Evolutionary conservation across 1,140 invertebrate species (phyloP), one percentile per base, ranked within the genome.

Genomic region (Papilio polytes): DNA sequence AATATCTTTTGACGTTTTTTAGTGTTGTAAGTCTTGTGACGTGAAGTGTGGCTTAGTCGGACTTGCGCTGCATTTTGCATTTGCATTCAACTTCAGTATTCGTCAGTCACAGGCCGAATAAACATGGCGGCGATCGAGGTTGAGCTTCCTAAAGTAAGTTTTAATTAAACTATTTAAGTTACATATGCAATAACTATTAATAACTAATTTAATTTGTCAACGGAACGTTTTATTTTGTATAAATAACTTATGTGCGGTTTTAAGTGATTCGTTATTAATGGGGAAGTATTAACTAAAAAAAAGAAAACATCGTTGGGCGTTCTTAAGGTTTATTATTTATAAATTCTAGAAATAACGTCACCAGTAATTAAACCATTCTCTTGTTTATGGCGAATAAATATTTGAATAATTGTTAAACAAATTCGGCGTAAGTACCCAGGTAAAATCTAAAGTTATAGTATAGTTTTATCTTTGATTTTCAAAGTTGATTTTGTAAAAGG

Each of bases 111-210:
- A 83, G 81, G 85, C 81, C 88, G 87, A 87, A 82, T 87, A 91
- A 94, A 92, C 88, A 94, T 94, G 93, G 93, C 93, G 86, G 93
- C 93, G 86, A 94, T 94, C 81, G 92, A 94, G 81, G 90, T 90
- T 84, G 91, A 94, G 82, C 88, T 85, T 78, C 86, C 88, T 44
- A 94, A 94, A 90, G 93, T 94, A 87, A 92, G 90, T 91, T 81
- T 82, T 81, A 79, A 78, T 78, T 82, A n/a, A 80, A 82, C 48
- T 70, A 6, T 46, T 44, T 80, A 31, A n/a, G 70, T 31, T 63
- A 1, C 18, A 31, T 31, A 70, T 15, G 31, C 26, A 70, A 70
- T 70, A 70, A 70, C 26, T 31, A 31, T 31, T 15, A 3, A n/a
- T n/a, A n/a, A n/a, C n/a, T n/a, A n/a, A n/a, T 15, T 70, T 31